Percentiles rank a stretch among this genome's conserved stretches.
Conservation (phyloP, 2,113 vertebrate genomes). For the Potamarius usumacintae region DNA sequence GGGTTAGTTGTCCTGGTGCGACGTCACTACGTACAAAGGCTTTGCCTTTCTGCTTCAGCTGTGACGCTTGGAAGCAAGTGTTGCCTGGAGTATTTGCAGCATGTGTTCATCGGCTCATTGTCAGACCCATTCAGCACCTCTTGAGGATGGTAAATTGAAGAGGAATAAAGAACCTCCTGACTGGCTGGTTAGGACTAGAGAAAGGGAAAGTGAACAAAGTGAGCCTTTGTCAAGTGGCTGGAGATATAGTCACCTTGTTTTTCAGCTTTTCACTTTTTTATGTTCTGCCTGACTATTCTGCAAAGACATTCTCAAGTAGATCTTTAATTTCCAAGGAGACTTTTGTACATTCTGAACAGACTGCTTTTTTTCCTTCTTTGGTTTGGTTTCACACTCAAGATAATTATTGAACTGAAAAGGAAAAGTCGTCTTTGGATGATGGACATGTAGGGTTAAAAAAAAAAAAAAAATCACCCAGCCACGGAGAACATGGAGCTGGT, state of each 20-base stretch:
- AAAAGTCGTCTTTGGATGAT: background rate
- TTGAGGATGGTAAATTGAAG: background rate
- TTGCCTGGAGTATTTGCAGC: background rate
- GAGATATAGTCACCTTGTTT: background rate
- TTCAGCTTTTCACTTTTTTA: background rate
- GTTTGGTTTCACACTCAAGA: background rate
- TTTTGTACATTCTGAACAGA: background rate
- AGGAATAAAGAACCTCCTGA: no score
- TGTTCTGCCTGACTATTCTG: background rate
- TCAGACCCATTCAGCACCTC: background rate
- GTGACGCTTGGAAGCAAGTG: background rate
- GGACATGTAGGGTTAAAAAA: background rate
- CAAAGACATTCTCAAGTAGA: background rate
- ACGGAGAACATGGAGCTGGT: no score
- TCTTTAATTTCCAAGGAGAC: background rate
- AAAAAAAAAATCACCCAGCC: background rate
- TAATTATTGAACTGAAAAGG: background rate
- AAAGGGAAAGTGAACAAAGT: background rate
- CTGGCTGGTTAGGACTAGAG: background rate
- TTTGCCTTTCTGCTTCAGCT: background rate
- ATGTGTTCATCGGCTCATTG: background rate
- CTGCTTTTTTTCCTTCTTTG: background rate
- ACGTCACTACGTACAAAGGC: rapidly evolving
- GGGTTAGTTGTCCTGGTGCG: background rate
- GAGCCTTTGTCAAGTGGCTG: background rate